Evolutionary conservation across 2,888 invertebrate genomes (phyloP), one percentile per base, ranked within the genome.

Genomic region (Chalcosyrphus nemorum): DNA sequence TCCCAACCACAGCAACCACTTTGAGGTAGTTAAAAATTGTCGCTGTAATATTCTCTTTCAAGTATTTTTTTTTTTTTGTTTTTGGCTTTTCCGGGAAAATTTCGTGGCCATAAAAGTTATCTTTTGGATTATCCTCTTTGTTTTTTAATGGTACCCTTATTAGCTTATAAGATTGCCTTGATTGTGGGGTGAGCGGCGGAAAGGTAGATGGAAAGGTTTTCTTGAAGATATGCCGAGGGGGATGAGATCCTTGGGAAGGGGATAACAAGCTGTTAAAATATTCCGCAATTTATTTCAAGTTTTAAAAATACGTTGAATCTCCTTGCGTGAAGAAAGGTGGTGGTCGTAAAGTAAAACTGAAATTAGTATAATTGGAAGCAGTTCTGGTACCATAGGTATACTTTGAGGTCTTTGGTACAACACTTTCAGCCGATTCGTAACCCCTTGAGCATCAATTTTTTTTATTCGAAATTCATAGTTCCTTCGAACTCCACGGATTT

Each of bases 81-180:
- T 15, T 27, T n/a, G n/a, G 6, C 41, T 38, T 59, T 24, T 24
- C 24, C 13, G 50, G 21, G 19, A 38, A 56, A 56, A 63, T 38
- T 80, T 57, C 29, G 68, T 84, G 80, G 80, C 75, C 80, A 84
- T 84, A 80, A 84, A 84, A 84, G 84, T 84, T 84, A 84, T 80
- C 84, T 84, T 59, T 84, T 63, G 56, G 80, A 84, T 84, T 80
- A 84, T 84, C 84, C 68, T 59, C 70, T 80, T 78, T 84, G 68
- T 80, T 84, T 84, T 77, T 70, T 80, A 80, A 84, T 84, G 80
- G 80, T 35, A 70, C 63, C 80, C 68, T 84, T 84, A 84, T 84
- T 80, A 84, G 80, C 61, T 82, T 82, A 72, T 72, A 72, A 72
- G 29, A 47, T 82, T 66, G 70, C 24, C 27, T 71, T 50, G 71